Percentiles rank a stretch among this genome's conserved stretches.
phyloP scores from a whole-genome alignment of 2,113 vertebrate genomes.

The Tonatia bakeri region DNA sequence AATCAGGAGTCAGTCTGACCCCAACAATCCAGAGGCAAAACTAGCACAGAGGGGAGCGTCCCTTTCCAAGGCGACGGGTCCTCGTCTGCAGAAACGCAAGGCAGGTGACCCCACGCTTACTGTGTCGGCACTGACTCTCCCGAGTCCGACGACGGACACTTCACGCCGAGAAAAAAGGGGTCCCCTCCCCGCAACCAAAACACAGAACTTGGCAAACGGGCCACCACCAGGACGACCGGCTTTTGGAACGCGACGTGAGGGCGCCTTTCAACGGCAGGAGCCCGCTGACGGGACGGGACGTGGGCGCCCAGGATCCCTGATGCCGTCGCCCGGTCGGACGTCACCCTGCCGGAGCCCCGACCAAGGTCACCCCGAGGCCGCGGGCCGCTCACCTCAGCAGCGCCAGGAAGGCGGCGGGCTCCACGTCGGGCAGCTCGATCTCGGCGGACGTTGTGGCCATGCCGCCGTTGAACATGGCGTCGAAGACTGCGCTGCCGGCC shows the following conservation, averaged over 20 bases:
- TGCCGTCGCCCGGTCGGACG: not conserved
- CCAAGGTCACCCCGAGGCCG: not conserved
- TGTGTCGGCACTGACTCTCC: not conserved
- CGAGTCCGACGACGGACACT: not conserved
- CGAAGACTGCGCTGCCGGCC: conserved; percentile 93
- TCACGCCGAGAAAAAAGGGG: too few relatives aligned
- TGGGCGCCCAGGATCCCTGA: not conserved
- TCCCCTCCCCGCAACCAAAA: not conserved
- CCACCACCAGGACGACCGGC: not conserved
- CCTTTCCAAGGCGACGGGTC: not conserved
- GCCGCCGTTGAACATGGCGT: conserved; percentile 96
- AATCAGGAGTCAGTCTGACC: not conserved
- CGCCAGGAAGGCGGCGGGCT: conserved; percentile 92
- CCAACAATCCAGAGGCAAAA: not conserved
- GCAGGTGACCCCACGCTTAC: not conserved
- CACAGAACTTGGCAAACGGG: not conserved
- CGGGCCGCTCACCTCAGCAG: conserved; percentile 86
- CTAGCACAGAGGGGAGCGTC: not conserved
- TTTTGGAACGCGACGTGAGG: not conserved
- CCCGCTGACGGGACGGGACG: not conserved
- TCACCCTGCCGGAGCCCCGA: not conserved
- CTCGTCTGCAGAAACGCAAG: not conserved
- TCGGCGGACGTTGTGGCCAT: conserved; percentile 95
- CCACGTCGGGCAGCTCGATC: conserved; percentile 94
- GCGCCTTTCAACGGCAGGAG: not conserved